Conservation (phyloP, 2,888 invertebrate species). For the Arctia plantaginis region DNA sequence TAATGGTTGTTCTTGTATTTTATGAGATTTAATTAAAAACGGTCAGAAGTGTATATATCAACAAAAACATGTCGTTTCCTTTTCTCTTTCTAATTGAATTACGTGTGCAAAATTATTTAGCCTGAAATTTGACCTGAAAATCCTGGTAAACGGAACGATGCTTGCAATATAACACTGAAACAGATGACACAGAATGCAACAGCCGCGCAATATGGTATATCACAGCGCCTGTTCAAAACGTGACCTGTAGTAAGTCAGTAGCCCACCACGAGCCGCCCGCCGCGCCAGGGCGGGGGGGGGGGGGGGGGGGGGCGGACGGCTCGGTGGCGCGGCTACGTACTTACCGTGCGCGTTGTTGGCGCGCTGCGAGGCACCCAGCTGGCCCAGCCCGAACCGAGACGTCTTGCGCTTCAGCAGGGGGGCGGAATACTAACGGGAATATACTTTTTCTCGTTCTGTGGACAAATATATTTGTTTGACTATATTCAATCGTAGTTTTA, state of each 20-base stretch:
- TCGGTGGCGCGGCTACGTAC: constrained; percentile 2
- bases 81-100: background rate
- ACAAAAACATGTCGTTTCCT: no score
- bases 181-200: background rate
- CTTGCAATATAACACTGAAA: background rate
- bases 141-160: background rate
- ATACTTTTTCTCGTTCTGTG: constrained; percentile 93
- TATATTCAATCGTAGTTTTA: background rate
- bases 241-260: background rate
- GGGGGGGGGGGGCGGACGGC: background rate
- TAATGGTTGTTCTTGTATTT: no score
- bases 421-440: constrained; percentile 97
- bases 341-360: constrained; percentile 56
- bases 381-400: constrained; percentile 96
- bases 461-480: background rate
- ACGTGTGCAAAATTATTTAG: background rate
- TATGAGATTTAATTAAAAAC: no score
- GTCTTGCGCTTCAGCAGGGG: constrained; percentile 97
- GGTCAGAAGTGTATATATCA: no score
- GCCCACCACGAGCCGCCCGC: background rate
- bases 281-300: background rate
- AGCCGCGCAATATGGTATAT: background rate
- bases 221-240: background rate
- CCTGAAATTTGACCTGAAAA: background rate
- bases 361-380: constrained; percentile 75